Conservation (phyloP, 2,113 vertebrate genomes). For the Nyctereutes procyonoides region DNA sequence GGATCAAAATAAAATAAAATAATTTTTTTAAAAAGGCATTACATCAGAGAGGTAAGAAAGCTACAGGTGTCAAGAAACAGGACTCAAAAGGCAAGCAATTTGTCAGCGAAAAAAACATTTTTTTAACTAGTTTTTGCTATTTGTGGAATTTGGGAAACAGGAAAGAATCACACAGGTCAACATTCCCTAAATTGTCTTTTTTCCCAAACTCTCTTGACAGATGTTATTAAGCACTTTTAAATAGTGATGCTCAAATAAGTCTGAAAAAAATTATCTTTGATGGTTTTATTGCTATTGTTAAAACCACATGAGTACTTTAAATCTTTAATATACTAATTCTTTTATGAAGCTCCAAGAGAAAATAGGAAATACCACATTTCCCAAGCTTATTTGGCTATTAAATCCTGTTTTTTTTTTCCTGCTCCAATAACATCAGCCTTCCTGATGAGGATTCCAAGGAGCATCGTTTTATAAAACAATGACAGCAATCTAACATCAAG, state of each 20-base stretch:
- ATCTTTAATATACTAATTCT: neutral
- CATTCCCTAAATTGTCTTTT: neutral
- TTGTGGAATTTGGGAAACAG: neutral
- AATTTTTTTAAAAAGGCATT: too few species aligned
- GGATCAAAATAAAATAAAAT: neutral
- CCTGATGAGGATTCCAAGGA: neutral
- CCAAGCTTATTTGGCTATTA: neutral
- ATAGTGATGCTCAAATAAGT: neutral
- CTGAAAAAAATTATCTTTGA: conserved; percentile 13
- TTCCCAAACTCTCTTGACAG: neutral
- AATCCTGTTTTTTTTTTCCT: conserved; percentile 23
- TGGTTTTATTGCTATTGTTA: neutral
- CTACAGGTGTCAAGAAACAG: neutral
- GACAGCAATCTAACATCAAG: neutral
- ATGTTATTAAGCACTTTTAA: neutral
- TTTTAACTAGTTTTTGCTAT: neutral
- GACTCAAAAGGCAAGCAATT: neutral
- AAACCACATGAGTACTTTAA: neutral
- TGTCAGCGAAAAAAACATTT: neutral
- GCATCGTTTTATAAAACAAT: neutral
- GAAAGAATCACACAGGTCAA: neutral
- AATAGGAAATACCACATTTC: neutral
- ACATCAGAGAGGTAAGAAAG: neutral
- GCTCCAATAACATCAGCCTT: neutral
- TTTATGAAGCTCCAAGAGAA: neutral